Evolutionary conservation across 2,113 vertebrate genomes (phyloP), one percentile per base, ranked within the genome.

Genomic region (Rafetus swinhoei): DNA sequence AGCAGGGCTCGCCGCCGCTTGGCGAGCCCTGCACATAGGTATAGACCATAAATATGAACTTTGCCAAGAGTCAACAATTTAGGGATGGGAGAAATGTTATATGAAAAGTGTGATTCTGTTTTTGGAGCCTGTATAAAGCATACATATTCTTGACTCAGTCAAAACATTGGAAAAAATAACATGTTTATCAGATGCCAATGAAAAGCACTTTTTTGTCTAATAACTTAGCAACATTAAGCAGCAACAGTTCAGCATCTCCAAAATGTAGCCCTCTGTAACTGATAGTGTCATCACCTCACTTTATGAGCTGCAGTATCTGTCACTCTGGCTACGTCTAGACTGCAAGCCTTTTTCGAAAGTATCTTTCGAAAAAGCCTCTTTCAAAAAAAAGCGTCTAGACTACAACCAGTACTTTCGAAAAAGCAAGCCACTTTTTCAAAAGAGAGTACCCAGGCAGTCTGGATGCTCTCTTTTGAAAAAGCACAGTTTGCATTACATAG

Each of bases 201-300:
- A 88, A 90, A 84, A 85, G 0, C 11, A 10, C 0, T 15, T 88
- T 86, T 95, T 88, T 92, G 19, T 59, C 93, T 88, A 85, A 54
- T 57, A 94, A 85, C 35, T 19, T 88, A 92, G 83, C 89, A 83
- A 79, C 1, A 81, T 57, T 21, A 88, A 56, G 93, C 82, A 88
- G 82, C 12, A 79, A 65, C 56, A 89, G 87, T 45, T 32, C 12
- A 87, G 82, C 39, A 88, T 21, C 45, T 84, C 39, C 87, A 57
- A 95, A 95, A 89, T 87, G 91, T 5, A 59, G 1, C 3, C 15
- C 62, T 50, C 45, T 89, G 27, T 94, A 96, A 96, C 13, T 89
- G 84, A 52, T 32, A 96, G 95, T 93, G 94, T 85, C 89, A 91
- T 65, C 86, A 95, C 32, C 32, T 90, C 86, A 79, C 60, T 86